Percentiles rank a stretch among this genome's conserved stretches.
Evolutionary conservation across 2,888 invertebrate genomes (phyloP).

Genomic region (Margaritifera margaritifera): DNA sequence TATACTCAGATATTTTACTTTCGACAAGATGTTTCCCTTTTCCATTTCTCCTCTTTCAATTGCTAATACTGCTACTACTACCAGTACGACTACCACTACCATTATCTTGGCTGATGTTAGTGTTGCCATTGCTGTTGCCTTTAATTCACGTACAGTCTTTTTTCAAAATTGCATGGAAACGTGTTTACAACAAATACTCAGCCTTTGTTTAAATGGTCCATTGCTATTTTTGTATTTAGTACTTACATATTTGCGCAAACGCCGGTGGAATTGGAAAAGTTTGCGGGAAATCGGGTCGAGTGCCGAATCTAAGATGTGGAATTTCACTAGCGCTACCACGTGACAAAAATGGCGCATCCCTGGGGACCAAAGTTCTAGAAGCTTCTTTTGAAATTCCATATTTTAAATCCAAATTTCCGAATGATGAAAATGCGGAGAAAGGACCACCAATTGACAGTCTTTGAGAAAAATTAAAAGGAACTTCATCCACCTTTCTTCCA

Average conservation of each 20-base stretch:
- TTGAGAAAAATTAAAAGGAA: background rate
- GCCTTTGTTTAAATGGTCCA: background rate
- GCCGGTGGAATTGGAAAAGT: constrained; percentile 35
- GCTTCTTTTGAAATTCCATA: background rate
- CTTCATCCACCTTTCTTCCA: too few species aligned
- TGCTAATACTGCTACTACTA: too few species aligned
- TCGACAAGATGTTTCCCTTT: too few species aligned
- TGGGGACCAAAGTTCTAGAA: background rate
- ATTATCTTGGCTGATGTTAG: too few species aligned
- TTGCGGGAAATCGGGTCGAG: background rate
- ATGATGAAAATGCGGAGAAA: constrained; percentile 29
- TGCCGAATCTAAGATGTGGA: background rate
- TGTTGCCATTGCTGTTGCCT: too few species aligned
- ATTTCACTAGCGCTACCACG: background rate
- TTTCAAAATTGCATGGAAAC: background rate
- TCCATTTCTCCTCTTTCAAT: too few species aligned
- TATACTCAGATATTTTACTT: too few species aligned
- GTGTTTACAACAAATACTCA: background rate
- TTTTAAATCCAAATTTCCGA: constrained; percentile 4
- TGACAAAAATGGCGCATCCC: background rate
- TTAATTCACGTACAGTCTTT: too few species aligned
- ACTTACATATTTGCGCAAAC: constrained; percentile 41
- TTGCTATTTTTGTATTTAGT: background rate
- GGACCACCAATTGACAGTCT: constrained; percentile 24
- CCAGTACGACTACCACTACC: too few species aligned